These are phyloP conservation scores for Heterodera schachtii DNA, from an alignment of 1,140 invertebrate species.

Conservation along the genomic window DNA sequence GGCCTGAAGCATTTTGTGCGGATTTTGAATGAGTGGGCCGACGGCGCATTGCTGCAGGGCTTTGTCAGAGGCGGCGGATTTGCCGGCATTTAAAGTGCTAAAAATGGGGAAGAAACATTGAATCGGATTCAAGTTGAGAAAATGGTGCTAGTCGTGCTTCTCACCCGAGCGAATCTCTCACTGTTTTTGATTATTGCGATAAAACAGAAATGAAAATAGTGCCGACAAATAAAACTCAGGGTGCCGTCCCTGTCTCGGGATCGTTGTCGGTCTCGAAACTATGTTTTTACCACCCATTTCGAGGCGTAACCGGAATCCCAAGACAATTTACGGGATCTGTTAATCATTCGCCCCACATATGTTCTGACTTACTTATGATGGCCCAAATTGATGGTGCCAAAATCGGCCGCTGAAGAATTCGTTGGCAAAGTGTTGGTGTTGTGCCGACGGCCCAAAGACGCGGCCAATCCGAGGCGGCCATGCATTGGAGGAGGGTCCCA, in stretches of 20 bases:
- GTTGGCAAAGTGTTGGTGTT: not conserved
- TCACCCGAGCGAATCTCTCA: no score
- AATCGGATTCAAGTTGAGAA: no score
- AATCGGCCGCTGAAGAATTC: not conserved
- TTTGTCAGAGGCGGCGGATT: not conserved
- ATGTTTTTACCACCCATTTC: not conserved
- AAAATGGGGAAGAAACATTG: not conserved
- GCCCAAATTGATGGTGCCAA: not conserved
- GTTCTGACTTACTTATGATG: no score
- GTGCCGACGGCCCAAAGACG: not conserved
- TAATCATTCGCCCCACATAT: no score
- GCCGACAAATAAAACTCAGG: no score
- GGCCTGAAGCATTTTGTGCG: constrained; percentile 17
- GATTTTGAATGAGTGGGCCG: constrained; percentile 6
- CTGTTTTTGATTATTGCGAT: no score
- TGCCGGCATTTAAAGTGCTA: not conserved
- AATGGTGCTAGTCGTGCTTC: no score
- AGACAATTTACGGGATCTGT: no score
- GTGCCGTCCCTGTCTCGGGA: no score
- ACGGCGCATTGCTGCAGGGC: not conserved
- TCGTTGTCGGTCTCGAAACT: no score
- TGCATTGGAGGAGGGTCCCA: not conserved
- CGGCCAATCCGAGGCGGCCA: not conserved
- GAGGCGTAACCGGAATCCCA: no score
- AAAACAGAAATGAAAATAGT: no score